phyloP scores from a whole-genome alignment of 2,113 vertebrate genomes.

The Calypte anna region DNA sequence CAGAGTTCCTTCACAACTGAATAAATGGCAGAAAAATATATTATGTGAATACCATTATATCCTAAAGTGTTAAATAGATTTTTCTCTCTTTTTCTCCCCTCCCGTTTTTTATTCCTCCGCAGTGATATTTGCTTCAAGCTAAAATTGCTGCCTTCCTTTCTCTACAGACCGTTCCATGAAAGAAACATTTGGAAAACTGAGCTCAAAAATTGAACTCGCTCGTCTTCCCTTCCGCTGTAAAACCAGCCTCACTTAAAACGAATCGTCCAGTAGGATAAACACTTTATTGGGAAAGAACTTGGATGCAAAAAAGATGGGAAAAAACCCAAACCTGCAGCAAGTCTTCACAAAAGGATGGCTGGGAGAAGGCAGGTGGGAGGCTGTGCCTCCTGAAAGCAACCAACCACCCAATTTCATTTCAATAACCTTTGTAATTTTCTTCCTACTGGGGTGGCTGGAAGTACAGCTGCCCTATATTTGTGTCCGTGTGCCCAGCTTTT shows the following conservation, averaged over 20 bases:
- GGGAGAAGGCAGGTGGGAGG: conserved; percentile 62
- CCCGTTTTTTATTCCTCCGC: conserved; percentile 53
- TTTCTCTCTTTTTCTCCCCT: conserved; percentile 19
- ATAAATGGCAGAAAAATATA: conserved; percentile 79
- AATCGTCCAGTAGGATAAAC: conserved; percentile 13
- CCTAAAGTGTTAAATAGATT: conserved; percentile 76
- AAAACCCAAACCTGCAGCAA: not conserved
- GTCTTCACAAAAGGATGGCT: conserved; percentile 11
- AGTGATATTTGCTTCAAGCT: conserved; percentile 59
- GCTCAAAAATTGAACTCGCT: not conserved
- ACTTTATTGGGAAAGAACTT: not conserved
- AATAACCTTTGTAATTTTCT: conserved; percentile 66
- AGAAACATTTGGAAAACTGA: conserved; percentile 48
- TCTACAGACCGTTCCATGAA: conserved; percentile 25
- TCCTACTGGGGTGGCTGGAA: conserved; percentile 49
- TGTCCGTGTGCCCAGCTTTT: conserved; percentile 38
- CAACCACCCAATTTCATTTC: conserved; percentile 59
- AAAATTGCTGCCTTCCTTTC: conserved; percentile 63
- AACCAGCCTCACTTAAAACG: not conserved
- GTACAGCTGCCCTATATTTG: conserved; percentile 64
- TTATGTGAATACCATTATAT: conserved; percentile 76
- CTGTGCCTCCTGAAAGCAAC: conserved; percentile 37
- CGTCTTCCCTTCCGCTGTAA: conserved; percentile 14
- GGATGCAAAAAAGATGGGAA: not conserved
- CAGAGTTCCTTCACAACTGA: conserved; percentile 74